Evolutionary conservation across 2,888 invertebrate genomes (phyloP), one percentile per base, ranked within the genome.

Genomic region (Epistrophe grossulariae): DNA sequence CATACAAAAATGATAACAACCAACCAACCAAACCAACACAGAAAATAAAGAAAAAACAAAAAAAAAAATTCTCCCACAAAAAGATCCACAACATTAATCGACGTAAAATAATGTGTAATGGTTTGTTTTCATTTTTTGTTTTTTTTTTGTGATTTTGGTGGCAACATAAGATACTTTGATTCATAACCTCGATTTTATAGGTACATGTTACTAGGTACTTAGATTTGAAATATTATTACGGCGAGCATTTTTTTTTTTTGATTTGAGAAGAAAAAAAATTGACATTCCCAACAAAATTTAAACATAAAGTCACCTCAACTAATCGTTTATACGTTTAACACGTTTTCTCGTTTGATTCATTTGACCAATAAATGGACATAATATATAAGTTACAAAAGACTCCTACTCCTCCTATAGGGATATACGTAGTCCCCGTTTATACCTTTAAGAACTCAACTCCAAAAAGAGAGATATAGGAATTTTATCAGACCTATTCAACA

Each of bases 271-370:
- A 28, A 66, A 50, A 50, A 35, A 24, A 62, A 9, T 35, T 8
- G 35, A 1, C 6, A 35, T 38, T 5, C 0, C 48, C 17, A 9
- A 0, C 9, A 40, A 19, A 8, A 40, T 38, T 40, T 24, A 24
- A 52, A 35, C n/a, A 52, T 38, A 38, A 52, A 17, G 19, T 40
- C 35, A 66, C 40, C 40, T 60, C 40, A 17, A 66, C 17, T 48
- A 48, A 66, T 10, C 66, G 60, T 48, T 38, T 52, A 15, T 13
- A 24, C 24, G 24, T 52, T 24, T 15, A 57, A 66, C 87, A 87
- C 87, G 79, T 83, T 79, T 82, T 76, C 76, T 8, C 48, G 52
- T 68, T 60, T 79, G 79, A 59, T 83, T 79, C 83, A 87, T 24
- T 87, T 79, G 87, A 83, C 72, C 72, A 79, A 79, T 72, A 79